These are phyloP conservation scores for Porites rus DNA, from an alignment of 92 coral and sea anemone species.

Conservation along the genomic window DNA sequence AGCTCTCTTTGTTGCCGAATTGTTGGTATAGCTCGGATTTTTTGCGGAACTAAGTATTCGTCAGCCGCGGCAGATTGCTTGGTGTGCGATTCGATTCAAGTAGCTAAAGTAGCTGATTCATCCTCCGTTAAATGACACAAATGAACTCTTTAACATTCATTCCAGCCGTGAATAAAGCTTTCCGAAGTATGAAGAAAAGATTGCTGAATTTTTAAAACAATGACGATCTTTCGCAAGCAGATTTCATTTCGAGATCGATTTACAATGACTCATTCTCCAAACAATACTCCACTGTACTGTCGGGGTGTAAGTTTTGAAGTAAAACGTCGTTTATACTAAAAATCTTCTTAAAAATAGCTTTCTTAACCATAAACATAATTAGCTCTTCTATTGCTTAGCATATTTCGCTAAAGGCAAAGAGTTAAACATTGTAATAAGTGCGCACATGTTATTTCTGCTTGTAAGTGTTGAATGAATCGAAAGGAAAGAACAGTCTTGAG, in stretches of 20 bases:
- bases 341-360: neutral
- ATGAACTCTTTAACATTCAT: neutral
- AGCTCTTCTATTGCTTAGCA: neutral
- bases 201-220: constrained; percentile 19
- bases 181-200: neutral
- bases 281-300: constrained; percentile 24
- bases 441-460: neutral
- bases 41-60: no score
- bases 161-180: no score
- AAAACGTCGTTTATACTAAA: neutral
- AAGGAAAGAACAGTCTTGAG: neutral
- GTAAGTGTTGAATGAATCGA: neutral
- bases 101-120: neutral
- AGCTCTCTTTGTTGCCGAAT: no score
- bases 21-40: no score
- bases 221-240: constrained; percentile 25
- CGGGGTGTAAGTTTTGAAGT: neutral
- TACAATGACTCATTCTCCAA: constrained; percentile 32
- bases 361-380: neutral
- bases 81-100: no score
- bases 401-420: neutral
- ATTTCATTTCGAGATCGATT: constrained; percentile 38
- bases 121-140: neutral
- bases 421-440: no score
- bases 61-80: no score